Evolutionary conservation across 2,113 vertebrate genomes (phyloP).

Genomic region (Ivindomyrus marchei): DNA sequence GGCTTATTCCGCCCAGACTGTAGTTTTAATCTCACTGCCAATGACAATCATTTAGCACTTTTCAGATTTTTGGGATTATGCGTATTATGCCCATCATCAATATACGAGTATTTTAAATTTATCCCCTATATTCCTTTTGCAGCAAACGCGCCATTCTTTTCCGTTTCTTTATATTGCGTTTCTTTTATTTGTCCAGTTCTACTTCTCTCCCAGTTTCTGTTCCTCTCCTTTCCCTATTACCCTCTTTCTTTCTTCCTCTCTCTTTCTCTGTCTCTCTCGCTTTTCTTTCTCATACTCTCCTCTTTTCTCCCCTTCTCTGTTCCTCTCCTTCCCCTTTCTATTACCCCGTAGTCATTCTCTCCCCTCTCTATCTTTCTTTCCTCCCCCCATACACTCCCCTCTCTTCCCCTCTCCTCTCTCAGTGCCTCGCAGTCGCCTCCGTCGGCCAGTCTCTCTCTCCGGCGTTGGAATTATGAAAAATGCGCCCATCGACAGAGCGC

Average conservation of each 20-base stretch:
- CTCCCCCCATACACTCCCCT: slow-evolving; percentile 48
- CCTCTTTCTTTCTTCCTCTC: slow-evolving; percentile 54
- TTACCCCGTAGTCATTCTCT: slow-evolving; percentile 63
- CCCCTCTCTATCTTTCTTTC: slow-evolving; percentile 58
- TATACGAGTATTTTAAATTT: slow-evolving; percentile 9
- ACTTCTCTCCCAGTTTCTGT: slow-evolving; percentile 21
- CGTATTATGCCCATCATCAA: slow-evolving; percentile 42
- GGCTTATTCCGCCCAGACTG: slow-evolving; percentile 44
- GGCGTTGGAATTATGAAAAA: slow-evolving; percentile 98
- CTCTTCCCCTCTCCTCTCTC: slow-evolving; percentile 52
- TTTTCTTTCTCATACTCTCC: slow-evolving; percentile 49
- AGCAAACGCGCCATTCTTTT: background rate
- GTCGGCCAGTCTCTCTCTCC: slow-evolving; percentile 69
- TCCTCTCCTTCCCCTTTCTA: slow-evolving; percentile 60
- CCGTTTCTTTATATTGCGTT: slow-evolving; percentile 12
- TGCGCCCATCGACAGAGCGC: slow-evolving; percentile 95
- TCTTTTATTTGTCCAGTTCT: background rate
- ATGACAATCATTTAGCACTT: slow-evolving; percentile 32
- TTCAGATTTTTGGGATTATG: slow-evolving; percentile 50
- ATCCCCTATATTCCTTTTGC: slow-evolving; percentile 34
- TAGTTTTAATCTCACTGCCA: slow-evolving; percentile 37
- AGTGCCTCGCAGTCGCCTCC: slow-evolving; percentile 67
- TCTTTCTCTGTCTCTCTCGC: slow-evolving; percentile 40
- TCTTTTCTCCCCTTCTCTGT: slow-evolving; percentile 29
- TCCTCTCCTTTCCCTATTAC: slow-evolving; percentile 28